phyloP scores from a whole-genome alignment of 2,797 vertebrate species.

The Acanthiza pusilla region DNA sequence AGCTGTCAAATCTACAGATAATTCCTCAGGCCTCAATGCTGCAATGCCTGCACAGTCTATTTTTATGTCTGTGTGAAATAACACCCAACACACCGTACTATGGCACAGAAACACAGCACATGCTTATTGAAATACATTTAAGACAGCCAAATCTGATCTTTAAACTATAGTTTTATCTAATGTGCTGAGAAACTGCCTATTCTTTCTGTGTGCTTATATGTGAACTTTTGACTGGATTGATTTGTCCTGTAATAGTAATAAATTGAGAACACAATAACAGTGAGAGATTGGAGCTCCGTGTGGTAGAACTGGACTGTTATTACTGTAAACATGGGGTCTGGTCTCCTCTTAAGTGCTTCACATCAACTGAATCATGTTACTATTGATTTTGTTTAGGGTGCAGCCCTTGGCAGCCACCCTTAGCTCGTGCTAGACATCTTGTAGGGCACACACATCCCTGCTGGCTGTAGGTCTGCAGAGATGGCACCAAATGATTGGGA shows the following conservation, averaged over 20 bases:
- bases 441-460: fast-evolving
- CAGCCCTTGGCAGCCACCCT: not conserved
- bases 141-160: not conserved
- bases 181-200: not conserved
- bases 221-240: not conserved
- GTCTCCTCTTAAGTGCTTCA: not conserved
- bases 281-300: not conserved
- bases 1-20: not conserved
- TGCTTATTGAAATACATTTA: not conserved
- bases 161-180: not conserved
- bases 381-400: not conserved
- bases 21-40: not conserved
- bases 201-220: not conserved
- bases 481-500: fast-evolving
- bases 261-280: not conserved
- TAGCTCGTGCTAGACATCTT: not conserved
- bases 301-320: not conserved
- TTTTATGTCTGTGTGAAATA: not conserved
- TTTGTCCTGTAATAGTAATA: not conserved
- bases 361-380: not conserved
- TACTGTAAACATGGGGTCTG: not conserved
- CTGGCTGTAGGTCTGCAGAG: not conserved
- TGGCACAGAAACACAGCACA: not conserved
- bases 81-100: not conserved
- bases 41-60: not conserved